Percentiles rank a stretch among this genome's conserved stretches.
phyloP scores from a whole-genome alignment of 2,888 invertebrate genomes.

The Drosophila acutilabella region DNA sequence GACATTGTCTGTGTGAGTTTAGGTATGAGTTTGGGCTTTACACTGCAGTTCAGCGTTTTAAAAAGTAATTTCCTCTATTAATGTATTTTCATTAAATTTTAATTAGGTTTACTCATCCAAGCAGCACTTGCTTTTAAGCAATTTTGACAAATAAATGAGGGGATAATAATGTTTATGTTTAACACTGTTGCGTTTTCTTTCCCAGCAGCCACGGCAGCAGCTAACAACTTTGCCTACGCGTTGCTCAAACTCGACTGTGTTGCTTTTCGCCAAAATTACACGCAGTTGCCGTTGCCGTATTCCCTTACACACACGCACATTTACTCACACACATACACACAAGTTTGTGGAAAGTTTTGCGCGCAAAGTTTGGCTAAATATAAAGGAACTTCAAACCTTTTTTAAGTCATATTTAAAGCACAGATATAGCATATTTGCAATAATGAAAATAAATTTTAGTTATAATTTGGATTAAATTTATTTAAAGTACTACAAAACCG shows the following conservation, averaged over 20 bases:
- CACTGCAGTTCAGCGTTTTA: slow-evolving; percentile 22
- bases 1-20: slow-evolving; percentile 32
- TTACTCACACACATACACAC: slow-evolving; percentile 20
- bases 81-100: slow-evolving; percentile 50
- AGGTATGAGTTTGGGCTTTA: slow-evolving; percentile 3
- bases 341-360: slow-evolving; percentile 45
- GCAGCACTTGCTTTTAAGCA: slow-evolving; percentile 30
- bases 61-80: slow-evolving; percentile 67
- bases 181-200: slow-evolving; percentile 24
- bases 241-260: slow-evolving; percentile 79
- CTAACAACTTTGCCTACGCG: slow-evolving; percentile 67
- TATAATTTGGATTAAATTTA: neutral
- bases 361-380: slow-evolving; percentile 18
- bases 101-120: slow-evolving; percentile 50
- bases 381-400: too few species aligned
- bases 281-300: slow-evolving; percentile 57
- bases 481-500: slow-evolving; percentile 9
- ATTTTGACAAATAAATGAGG: slow-evolving; percentile 17
- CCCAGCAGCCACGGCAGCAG: slow-evolving; percentile 34
- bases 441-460: neutral
- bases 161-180: slow-evolving; percentile 8
- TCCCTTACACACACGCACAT: slow-evolving; percentile 31
- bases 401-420: neutral
- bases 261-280: slow-evolving; percentile 66
- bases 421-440: too few species aligned